Base-by-base conservation (phyloP, 2,113 vertebrate species). In the Aegotheles bennettii region DNA sequence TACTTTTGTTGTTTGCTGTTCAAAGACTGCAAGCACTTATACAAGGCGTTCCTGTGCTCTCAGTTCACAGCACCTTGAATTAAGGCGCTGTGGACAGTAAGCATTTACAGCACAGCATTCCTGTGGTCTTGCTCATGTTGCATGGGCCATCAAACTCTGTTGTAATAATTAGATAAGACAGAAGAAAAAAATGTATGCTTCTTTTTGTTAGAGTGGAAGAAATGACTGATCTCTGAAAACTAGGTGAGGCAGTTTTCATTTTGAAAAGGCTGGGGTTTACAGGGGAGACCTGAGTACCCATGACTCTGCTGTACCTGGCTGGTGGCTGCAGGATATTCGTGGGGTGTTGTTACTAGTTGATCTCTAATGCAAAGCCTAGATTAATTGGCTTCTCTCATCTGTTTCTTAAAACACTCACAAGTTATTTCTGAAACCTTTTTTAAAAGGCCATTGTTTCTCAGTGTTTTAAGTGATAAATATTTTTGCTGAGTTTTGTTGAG, bases 31-130 rank as follows among this genome's bases (percentile, higher is more conserved):
- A 29, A 28, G 10, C 5, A 1, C 25, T 84, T 59, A 20, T 2
- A 7, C 21, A 50, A 81, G 16, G 19, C 3, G 5, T 11, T 63
- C 7, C 43, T 67, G 35, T 63, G 5, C 4, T 53, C 20, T 31
- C 20, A n/a, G 25, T 16, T 11, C 29, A 45, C 13, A 65, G 42
- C 5, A 59, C 2, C 9, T 33, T 24, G 59, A 84, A 38, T 74
- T 42, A 35, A 75, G 50, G 23, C 6, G 33, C 4, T 11, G 2
- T 0, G 5, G 47, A 18, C 6, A 2, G 20, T 23, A 24, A 36
- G 8, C 7, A 31, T 7, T 0, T 8, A 19, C 0, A 65, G 19
- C 16, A 11, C 24, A 9, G 6, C 1, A 0, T 67, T 63, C 13
- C 17, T 14, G 31, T n/a, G 19, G 25, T 7, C 18, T 31, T 61